Evolutionary conservation across 2,888 invertebrate species (phyloP).

Genomic region (Eretmocerus hayati): DNA sequence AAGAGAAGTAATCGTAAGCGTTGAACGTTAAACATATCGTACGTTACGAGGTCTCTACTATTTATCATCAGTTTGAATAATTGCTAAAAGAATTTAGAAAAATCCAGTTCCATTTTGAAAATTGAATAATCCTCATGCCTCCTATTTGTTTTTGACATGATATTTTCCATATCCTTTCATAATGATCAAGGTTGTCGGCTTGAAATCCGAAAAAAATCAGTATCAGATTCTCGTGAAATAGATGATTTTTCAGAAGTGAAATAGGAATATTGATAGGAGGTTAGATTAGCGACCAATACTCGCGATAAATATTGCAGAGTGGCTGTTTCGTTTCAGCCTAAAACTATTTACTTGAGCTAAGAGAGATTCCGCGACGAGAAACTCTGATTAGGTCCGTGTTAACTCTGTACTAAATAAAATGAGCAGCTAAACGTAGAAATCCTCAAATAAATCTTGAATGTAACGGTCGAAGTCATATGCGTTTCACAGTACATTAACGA

Average conservation of each 20-base stretch:
- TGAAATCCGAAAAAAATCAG: not conserved
- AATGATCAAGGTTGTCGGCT: constrained; percentile 10
- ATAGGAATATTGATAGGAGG: constrained; percentile 17
- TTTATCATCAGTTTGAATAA: not conserved
- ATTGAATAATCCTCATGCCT: not conserved
- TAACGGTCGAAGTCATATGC: constrained; percentile 46
- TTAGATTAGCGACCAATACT: constrained; percentile 20
- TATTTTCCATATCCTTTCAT: not conserved
- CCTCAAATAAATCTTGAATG: constrained; percentile 1
- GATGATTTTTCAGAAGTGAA: constrained; percentile 13
- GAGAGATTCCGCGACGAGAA: constrained; percentile 21
- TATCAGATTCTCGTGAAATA: constrained; percentile 13
- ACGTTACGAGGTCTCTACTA: constrained; percentile 9
- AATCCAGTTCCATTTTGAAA: too few relatives aligned
- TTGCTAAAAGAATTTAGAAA: not conserved
- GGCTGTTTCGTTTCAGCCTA: constrained; percentile 26
- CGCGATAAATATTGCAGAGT: constrained; percentile 15
- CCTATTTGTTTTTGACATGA: not conserved
- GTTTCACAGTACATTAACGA: constrained; percentile 38
- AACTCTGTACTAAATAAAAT: constrained; percentile 10
- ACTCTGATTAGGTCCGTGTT: constrained; percentile 21
- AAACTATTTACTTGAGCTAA: constrained; percentile 9
- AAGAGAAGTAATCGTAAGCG: constrained; percentile 26
- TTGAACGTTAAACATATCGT: constrained; percentile 43
- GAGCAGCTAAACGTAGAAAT: constrained; percentile 7